phyloP scores from a whole-genome alignment of 1,140 invertebrate genomes.

The Paralvinella palmiformis region DNA sequence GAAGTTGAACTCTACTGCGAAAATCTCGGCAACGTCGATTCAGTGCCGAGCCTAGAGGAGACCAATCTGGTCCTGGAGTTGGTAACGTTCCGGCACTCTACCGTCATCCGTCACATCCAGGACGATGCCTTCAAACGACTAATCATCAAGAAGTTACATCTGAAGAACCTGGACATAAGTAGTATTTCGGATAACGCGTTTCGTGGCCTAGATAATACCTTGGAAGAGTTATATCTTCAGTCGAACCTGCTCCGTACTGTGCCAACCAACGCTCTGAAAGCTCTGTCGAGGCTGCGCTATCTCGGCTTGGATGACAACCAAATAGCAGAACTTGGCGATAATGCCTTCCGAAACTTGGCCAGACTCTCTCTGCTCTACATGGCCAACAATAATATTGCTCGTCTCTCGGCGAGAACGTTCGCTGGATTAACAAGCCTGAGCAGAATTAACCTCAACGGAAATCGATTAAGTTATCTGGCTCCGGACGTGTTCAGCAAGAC shows the following conservation, averaged over 20 bases:
- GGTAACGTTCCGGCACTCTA: not conserved
- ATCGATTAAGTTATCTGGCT: constrained; percentile 67
- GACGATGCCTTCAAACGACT: not conserved
- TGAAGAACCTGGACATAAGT: constrained; percentile 1
- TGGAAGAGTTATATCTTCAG: constrained; percentile 74
- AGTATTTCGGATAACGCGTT: not conserved
- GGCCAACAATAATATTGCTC: constrained; percentile 73
- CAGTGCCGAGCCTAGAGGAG: not conserved
- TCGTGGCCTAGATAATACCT: constrained; percentile 51
- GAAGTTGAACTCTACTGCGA: constrained; percentile 1
- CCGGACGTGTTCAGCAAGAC: constrained; percentile 61
- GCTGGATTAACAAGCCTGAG: constrained; percentile 48
- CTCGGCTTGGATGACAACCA: constrained; percentile 6
- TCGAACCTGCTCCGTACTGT: constrained; percentile 69
- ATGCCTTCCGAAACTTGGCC: constrained; percentile 65
- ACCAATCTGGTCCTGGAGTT: not conserved
- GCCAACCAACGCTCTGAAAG: not conserved
- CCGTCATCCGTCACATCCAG: not conserved
- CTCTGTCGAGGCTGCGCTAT: not conserved
- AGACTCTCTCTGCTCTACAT: constrained; percentile 57
- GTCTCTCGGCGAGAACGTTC: constrained; percentile 56
- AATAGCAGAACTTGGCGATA: constrained; percentile 36
- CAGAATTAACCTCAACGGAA: constrained; percentile 75
- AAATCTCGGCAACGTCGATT: not conserved
- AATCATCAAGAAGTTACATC: not conserved